These are phyloP conservation scores for Zoroaster sp. DNA, from an alignment of 53 echinoderm and acorn worm genomes.

Conservation along the genomic window DNA sequence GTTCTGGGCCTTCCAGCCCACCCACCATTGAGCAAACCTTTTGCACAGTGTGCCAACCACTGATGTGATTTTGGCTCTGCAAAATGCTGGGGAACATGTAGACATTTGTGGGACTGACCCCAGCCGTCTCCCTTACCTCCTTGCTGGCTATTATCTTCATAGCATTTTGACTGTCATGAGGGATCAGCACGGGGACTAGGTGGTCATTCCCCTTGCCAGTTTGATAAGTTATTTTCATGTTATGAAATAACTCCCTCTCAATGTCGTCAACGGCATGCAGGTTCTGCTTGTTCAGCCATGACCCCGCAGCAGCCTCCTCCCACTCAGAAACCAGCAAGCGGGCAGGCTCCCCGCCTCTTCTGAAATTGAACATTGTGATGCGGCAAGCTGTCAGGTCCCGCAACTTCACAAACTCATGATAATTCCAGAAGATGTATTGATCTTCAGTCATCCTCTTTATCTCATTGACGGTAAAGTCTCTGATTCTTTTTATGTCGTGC, in stretches of 20 bases:
- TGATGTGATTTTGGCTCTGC: neutral
- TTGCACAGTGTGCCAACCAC: constrained; percentile 10
- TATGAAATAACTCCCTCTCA: neutral
- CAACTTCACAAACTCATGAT: neutral
- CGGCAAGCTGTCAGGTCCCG: constrained; percentile 2
- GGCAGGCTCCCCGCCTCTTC: constrained; percentile 48
- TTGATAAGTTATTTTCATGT: constrained; percentile 29
- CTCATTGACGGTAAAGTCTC: neutral
- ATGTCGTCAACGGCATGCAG: neutral
- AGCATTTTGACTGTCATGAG: neutral
- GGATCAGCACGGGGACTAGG: constrained; percentile 16
- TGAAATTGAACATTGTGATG: constrained; percentile 12
- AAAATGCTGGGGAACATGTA: constrained; percentile 28
- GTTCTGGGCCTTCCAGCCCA: neutral
- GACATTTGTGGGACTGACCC: neutral
- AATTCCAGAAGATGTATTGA: neutral
- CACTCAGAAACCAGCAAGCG: neutral
- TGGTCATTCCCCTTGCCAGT: constrained; percentile 30
- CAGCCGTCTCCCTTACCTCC: neutral
- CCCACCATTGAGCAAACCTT: neutral
- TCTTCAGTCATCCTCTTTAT: neutral
- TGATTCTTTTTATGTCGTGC: neutral
- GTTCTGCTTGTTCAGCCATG: constrained; percentile 1
- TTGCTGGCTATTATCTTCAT: neutral
- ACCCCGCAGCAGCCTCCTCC: constrained; percentile 6